These are phyloP conservation scores for Cryptomyrus ogoouensis DNA, from an alignment of 2,113 vertebrate species.

Conservation along the genomic window DNA sequence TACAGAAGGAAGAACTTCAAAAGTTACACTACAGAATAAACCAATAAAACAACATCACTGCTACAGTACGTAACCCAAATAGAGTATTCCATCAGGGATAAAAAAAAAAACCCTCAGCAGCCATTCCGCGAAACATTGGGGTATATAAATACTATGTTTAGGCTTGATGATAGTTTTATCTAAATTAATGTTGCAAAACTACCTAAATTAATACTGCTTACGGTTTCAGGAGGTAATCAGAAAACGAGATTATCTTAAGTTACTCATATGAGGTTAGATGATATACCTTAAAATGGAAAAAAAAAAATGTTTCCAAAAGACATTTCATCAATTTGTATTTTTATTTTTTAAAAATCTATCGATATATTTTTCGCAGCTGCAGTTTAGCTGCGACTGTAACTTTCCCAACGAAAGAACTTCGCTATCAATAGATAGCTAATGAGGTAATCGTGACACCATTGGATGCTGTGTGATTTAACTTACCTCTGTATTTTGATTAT, in stretches of 20 bases:
- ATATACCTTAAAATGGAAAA: neutral
- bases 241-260: neutral
- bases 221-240: neutral
- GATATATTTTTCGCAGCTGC: neutral
- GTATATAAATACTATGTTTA: neutral
- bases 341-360: neutral
- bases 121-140: neutral
- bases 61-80: neutral
- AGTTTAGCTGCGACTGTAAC: neutral
- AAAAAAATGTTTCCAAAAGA: neutral
- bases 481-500: constrained; percentile 48
- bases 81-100: neutral
- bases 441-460: neutral
- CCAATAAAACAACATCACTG: neutral
- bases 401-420: neutral
- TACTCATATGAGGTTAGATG: neutral
- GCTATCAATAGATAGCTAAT: neutral
- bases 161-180: neutral
- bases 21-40: neutral
- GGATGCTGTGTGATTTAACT: neutral
- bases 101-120: neutral
- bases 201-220: neutral
- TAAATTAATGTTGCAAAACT: neutral
- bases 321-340: neutral
- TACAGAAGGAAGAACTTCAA: neutral